Percentiles rank a stretch among this genome's conserved stretches.
phyloP scores from a whole-genome alignment of 2,113 vertebrate genomes.

The Aythya baeri region DNA sequence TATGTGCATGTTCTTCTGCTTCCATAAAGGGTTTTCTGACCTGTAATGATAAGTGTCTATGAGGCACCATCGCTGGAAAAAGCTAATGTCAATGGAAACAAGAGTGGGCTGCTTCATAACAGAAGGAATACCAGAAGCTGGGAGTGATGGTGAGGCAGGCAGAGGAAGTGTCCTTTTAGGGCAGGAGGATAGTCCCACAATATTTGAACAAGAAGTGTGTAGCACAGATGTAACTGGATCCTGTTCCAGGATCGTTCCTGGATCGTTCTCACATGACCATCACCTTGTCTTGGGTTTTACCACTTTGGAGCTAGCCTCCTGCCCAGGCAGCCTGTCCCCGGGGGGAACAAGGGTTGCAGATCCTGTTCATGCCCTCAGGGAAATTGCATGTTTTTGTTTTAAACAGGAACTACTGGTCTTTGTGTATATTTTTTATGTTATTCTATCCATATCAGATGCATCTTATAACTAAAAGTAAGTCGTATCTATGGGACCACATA shows the following conservation, averaged over 20 bases:
- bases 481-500: neutral
- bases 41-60: neutral
- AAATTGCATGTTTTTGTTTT: neutral
- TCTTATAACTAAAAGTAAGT: neutral
- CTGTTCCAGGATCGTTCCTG: no score
- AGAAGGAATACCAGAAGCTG: neutral
- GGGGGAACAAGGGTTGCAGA: accelerated
- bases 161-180: neutral
- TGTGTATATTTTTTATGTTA: neutral
- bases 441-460: neutral
- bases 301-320: neutral
- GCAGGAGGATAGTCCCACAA: neutral
- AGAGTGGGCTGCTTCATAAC: neutral
- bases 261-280: neutral
- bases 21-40: neutral
- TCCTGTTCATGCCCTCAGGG: neutral
- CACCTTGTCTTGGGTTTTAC: accelerated
- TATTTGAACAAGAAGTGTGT: neutral
- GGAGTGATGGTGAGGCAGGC: accelerated
- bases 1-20: neutral
- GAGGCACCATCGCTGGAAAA: neutral
- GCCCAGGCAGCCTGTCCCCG: neutral
- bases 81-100: neutral
- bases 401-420: neutral
- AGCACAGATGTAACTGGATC: neutral